Evolutionary conservation across 1,140 invertebrate species (phyloP), one percentile per base, ranked within the genome.

Genomic region (Ostrea edulis): DNA sequence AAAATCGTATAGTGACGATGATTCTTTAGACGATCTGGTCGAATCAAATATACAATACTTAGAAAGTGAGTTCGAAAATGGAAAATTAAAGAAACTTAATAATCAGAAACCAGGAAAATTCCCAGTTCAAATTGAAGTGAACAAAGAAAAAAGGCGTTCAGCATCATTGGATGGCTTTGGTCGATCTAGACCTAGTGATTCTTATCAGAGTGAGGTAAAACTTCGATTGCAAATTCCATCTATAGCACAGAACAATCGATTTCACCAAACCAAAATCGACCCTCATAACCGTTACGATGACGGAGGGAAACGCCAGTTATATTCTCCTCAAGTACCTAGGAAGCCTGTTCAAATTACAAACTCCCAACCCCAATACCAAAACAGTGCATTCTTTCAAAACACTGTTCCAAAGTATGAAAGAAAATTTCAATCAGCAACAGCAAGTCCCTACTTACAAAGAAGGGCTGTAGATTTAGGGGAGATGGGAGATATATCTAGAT

Each of bases 31-130:
- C 84, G 93, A 94, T 58, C 88, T 94, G 5, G 92, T 94, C 17
- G 92, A 93, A 86, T 94, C 93, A 12, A 94, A 94, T 68, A 93
- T 93, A 84, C 92, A 93, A 83, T 94, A 93, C 87, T 81, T 94
- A 22, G 92, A 93, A 85, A 91, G 90, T 88, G 92, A 93, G 84
- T 91, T 92, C 20, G 92, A 92, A 84, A 92, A 90, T 89, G 91
- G 91, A 71, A 90, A 89, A 87, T 83, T 92, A 68, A 90, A 92
- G 54, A 87, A 87, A 62, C 81, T 88, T 25, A 58, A 84, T 52
- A 55, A 29, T 53, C 81, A 54, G 58, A 83, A 86, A 35, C 89
- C 89, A 11, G n/a, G 51, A 35, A 82, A 85, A 53, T 89, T 87
- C 55, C 86, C 89, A 9, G 35, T 81, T 62, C 68, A 62, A 62